phyloP scores from a whole-genome alignment of 1,140 invertebrate genomes.

The Charaxes varanes region DNA sequence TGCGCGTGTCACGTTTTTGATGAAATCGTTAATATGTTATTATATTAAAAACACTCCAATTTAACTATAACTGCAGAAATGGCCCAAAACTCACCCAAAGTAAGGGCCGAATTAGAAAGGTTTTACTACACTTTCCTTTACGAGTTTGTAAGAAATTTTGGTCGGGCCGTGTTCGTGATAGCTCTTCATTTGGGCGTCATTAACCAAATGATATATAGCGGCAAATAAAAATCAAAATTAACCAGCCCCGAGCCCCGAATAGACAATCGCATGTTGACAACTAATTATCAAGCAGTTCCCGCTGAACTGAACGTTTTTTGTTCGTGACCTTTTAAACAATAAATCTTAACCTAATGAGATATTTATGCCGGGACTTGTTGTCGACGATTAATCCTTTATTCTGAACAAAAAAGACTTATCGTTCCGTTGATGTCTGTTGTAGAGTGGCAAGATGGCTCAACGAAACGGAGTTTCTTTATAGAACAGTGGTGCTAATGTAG shows the following conservation, averaged over 20 bases:
- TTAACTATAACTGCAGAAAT: not conserved
- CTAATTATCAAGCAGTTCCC: conserved; percentile 66
- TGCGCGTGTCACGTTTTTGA: too few species aligned
- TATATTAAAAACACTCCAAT: not conserved
- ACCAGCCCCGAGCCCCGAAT: conserved; percentile 45
- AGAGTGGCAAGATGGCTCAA: not conserved
- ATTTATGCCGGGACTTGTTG: conserved; percentile 58
- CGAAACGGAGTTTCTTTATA: not conserved
- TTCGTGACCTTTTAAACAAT: conserved; percentile 63
- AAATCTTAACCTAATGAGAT: conserved; percentile 70
- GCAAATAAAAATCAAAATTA: conserved; percentile 63
- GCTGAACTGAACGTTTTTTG: conserved; percentile 58
- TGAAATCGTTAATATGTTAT: too few species aligned
- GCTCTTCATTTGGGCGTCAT: conserved; percentile 61
- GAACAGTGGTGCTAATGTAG: too few species aligned
- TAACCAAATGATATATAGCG: conserved; percentile 67
- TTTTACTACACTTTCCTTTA: conserved; percentile 29
- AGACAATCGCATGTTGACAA: conserved; percentile 70
- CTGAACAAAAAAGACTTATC: conserved; percentile 20
- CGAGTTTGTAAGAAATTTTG: conserved; percentile 22
- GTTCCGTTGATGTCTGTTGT: conserved; percentile 2
- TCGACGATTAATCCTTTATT: conserved; percentile 58
- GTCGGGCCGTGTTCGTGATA: conserved; percentile 46
- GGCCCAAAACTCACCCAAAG: not conserved
- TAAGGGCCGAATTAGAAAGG: conserved; percentile 13